Base-by-base conservation (phyloP, 2,113 vertebrate species). In the Phycodurus eques region DNA sequence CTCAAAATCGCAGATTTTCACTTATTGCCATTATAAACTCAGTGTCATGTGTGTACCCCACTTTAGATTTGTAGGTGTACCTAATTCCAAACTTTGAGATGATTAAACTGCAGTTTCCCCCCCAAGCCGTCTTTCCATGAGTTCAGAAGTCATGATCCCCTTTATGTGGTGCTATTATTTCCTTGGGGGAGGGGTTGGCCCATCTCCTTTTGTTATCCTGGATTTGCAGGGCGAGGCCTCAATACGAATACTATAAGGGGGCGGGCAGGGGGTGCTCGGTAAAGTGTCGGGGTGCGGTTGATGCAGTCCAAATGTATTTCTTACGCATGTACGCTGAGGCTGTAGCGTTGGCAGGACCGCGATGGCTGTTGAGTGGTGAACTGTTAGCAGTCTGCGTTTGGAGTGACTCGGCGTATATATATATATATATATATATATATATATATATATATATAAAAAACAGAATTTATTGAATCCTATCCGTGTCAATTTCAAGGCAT, bases 241-340 rank as follows among this genome's bases (percentile, higher is more conserved):
- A 39, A 62, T 75, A 75, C 68, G 60, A 69, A 67, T 44, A 60
- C 27, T 19, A 35, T 22, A 7, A 0, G 20, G 54, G 19, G 54
- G 14, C 13, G 13, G 27, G 22, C 1, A 6, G 12, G 11, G 59
- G 27, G 27, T 27, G 27, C 27, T 27, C 27, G 27, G 27, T 17
- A 61, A 39, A 43, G 70, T 51, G 42, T 56, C 68, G 56, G 35
- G 5, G 47, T 60, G 31, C 76, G 67, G 63, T 15, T 15, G 49
- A 74, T 89, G 86, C 88, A 72, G 73, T 88, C 78, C 84, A 67
- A 87, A 90, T 81, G 85, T 85, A 85, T 87, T 85, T 84, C 83
- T 86, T 79, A 87, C 68, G 86, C 85, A 82, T 71, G 82, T 75
- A 74, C 77, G 15, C 33, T 7, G n/a, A n/a, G n/a, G n/a, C n/a